Conservation (phyloP, 2,888 invertebrate genomes). For the Isotomurus palustris region DNA sequence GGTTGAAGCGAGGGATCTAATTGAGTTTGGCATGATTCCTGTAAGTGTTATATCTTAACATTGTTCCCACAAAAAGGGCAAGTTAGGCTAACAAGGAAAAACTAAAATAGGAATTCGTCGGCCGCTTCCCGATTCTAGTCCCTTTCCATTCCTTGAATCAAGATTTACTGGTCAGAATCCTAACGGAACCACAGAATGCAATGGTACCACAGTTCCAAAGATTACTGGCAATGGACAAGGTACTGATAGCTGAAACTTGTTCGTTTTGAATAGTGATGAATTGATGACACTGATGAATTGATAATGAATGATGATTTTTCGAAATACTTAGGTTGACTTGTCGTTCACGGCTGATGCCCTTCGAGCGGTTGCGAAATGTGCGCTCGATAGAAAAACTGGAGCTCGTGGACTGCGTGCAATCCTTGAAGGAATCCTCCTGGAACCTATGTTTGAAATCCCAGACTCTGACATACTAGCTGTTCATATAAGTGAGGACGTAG, state of each 20-base stretch:
- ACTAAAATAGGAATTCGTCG: conserved; percentile 74
- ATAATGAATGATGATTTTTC: too few relatives aligned
- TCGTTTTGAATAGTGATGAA: neutral
- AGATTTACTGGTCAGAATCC: conserved; percentile 85
- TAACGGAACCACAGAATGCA: conserved; percentile 96
- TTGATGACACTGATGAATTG: neutral
- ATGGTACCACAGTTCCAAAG: conserved; percentile 94
- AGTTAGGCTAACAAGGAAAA: neutral
- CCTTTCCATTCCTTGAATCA: conserved; percentile 94
- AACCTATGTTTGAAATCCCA: conserved; percentile 98
- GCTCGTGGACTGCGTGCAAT: conserved; percentile 93
- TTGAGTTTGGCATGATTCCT: conserved; percentile 97
- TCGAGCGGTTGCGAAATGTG: conserved; percentile 79
- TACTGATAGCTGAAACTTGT: conserved; percentile 42
- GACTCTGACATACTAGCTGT: conserved; percentile 86
- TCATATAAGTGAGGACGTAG: conserved; percentile 80
- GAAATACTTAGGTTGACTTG: conserved; percentile 69
- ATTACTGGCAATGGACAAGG: conserved; percentile 84
- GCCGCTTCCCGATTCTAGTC: conserved; percentile 92
- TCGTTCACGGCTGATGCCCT: conserved; percentile 85
- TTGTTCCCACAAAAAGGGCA: neutral
- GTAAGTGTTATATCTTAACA: conserved; percentile 53
- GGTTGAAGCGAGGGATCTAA: conserved; percentile 92
- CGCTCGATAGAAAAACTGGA: conserved; percentile 95
- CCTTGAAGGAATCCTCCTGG: conserved; percentile 65